Base-by-base conservation (phyloP, 2,113 vertebrate genomes). In the Chionomys nivalis region DNA sequence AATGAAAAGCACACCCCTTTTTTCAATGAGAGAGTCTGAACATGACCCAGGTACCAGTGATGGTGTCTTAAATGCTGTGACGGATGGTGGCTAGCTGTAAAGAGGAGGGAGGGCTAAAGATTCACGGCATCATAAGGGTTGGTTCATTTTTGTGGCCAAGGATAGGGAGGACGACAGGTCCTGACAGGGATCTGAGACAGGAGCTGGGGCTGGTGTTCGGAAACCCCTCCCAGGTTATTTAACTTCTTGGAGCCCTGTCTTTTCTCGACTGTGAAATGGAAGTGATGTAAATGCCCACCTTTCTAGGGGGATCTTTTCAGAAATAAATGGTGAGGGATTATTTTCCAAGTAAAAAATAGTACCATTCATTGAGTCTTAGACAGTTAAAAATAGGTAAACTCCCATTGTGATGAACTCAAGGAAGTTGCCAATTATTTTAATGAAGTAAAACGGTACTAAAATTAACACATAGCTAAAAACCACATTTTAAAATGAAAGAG, bases 331-430 rank as follows among this genome's bases (percentile, higher is more conserved):
- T 2, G 24, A 70, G 93, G 75, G 95, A 93, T 90, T 90, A 88
- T 55, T 96, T 97, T 87, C 76, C 26, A 81, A 96, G 95, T 95
- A 87, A 96, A 96, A 97, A 97, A 97, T 83, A 94, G 78, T 73
- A 96, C 49, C 2, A 49, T 47, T 28, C 68, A 70, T 90, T 96
- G 94, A 95, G 86, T 68, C 94, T 97, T 91, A 95, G 72, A 91
- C 42, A 68, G 96, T 94, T 97, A 96, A 97, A 97, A 97, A 97
- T 94, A 97, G 92, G 97, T 94, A 97, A 97, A 96, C 65, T 95
- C 94, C 66, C 94, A 92, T 39, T 97, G 82, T 97, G 92, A 97
- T 95, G 89, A 97, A 95, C 86, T 96, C 90, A 91, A 94, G 88
- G 90, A 97, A 96, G 52, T 94, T 91, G 81, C 92, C 89, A 92